Percentiles rank a stretch among this genome's conserved stretches.
phyloP scores from a whole-genome alignment of 1,140 invertebrate genomes.

The Trypoxylus dichotomus region DNA sequence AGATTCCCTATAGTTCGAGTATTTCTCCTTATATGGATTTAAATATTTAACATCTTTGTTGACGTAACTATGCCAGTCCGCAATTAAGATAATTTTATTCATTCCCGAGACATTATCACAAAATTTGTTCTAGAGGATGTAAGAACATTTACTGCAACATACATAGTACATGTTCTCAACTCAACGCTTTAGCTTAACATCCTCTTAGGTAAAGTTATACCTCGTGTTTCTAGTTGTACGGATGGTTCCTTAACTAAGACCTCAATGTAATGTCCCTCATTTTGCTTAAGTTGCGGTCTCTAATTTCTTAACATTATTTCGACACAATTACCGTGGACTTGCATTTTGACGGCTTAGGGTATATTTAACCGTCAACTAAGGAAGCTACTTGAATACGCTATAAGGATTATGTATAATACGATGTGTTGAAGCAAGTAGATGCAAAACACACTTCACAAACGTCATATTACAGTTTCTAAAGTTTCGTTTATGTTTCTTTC shows the following conservation, averaged over 20 bases:
- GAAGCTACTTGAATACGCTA: background rate
- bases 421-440: too few relatives aligned
- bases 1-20: too few relatives aligned
- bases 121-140: background rate
- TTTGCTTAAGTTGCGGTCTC: background rate
- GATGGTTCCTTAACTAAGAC: background rate
- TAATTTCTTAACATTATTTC: background rate
- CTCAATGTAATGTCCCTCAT: background rate
- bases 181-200: background rate
- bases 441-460: too few relatives aligned
- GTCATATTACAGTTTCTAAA: too few relatives aligned
- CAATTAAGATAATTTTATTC: too few relatives aligned
- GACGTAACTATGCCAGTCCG: too few relatives aligned
- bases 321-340: background rate
- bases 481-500: too few relatives aligned
- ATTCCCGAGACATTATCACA: too few relatives aligned
- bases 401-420: too few relatives aligned
- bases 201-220: conserved; percentile 2
- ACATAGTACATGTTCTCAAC: background rate
- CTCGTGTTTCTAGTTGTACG: background rate
- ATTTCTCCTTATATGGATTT: too few relatives aligned
- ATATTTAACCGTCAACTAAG: background rate
- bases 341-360: background rate
- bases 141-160: background rate
- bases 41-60: too few relatives aligned